A percentile compares a stretch with the other conserved stretches of the same genome.
Evolutionary conservation across 2,888 invertebrate species (phyloP).

Genomic region (Parapristionchus giblindavisi): DNA sequence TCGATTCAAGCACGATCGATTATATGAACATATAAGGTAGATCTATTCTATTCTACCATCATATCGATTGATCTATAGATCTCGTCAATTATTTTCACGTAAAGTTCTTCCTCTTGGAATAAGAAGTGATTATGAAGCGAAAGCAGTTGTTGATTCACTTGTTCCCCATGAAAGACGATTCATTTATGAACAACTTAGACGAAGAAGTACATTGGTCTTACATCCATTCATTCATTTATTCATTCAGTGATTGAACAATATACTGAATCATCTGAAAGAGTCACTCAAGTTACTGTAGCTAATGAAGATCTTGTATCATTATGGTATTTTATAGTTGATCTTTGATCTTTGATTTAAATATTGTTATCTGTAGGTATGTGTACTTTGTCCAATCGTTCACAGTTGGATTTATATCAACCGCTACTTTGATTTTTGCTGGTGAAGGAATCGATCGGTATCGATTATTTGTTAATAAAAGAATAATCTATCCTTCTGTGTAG

Average conservation of each 20-base stretch:
- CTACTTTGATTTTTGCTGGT: conserved; percentile 18
- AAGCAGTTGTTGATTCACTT: conserved; percentile 15
- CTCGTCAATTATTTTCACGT: conserved; percentile 15
- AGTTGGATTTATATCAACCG: neutral
- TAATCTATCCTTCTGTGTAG: too few species aligned
- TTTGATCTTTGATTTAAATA: neutral
- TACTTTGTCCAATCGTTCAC: conserved; percentile 7
- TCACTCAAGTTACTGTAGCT: neutral
- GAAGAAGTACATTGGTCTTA: neutral
- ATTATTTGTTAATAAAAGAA: neutral
- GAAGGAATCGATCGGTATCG: conserved; percentile 31
- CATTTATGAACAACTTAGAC: conserved; percentile 10
- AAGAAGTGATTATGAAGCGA: conserved; percentile 13
- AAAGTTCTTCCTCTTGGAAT: conserved; percentile 26
- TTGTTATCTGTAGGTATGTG: conserved; percentile 13
- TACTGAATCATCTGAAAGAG: conserved; percentile 15
- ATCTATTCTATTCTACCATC: neutral
- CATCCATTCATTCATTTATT: neutral
- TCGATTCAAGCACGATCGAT: neutral
- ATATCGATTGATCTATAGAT: neutral
- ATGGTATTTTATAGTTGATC: neutral
- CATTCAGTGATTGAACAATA: conserved; percentile 20
- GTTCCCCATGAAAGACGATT: conserved; percentile 21
- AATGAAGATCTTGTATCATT: conserved; percentile 4
- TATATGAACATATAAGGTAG: conserved; percentile 4